These are phyloP conservation scores for Cephus sareptanus DNA, from an alignment of 2,888 invertebrate species.

Conservation along the genomic window DNA sequence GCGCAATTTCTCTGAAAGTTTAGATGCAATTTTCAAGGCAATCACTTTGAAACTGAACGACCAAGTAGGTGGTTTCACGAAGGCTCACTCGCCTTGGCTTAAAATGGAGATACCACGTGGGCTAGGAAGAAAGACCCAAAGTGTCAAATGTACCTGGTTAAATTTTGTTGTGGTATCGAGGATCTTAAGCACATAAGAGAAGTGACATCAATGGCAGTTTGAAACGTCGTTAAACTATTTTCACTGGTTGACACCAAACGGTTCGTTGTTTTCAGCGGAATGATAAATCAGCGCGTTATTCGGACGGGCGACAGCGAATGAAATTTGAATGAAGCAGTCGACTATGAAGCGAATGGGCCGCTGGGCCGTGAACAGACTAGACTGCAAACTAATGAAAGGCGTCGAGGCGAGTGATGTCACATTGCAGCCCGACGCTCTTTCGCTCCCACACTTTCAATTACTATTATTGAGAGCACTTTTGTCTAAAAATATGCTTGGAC, in stretches of 20 bases:
- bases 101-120: background rate
- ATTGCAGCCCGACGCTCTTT: conserved; percentile 3
- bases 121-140: background rate
- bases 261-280: background rate
- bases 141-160: background rate
- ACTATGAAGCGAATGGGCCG: background rate
- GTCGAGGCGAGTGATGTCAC: conserved; percentile 4
- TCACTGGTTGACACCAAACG: background rate
- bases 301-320: background rate
- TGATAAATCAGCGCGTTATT: background rate
- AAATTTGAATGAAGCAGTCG: conserved; percentile 2
- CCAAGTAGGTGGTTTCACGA: background rate
- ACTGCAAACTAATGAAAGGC: background rate
- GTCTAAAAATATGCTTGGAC: conserved; percentile 11
- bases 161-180: background rate
- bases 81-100: background rate
- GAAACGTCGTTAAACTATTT: background rate
- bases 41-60: no score
- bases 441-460: conserved; percentile 23
- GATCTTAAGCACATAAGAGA: background rate
- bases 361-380: background rate
- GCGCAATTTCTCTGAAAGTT: background rate
- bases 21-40: no score
- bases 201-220: background rate
- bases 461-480: conserved; percentile 21